These are phyloP conservation scores for Myoxocephalus aenaeus DNA, from an alignment of 2,797 vertebrate species.

Conservation along the genomic window DNA sequence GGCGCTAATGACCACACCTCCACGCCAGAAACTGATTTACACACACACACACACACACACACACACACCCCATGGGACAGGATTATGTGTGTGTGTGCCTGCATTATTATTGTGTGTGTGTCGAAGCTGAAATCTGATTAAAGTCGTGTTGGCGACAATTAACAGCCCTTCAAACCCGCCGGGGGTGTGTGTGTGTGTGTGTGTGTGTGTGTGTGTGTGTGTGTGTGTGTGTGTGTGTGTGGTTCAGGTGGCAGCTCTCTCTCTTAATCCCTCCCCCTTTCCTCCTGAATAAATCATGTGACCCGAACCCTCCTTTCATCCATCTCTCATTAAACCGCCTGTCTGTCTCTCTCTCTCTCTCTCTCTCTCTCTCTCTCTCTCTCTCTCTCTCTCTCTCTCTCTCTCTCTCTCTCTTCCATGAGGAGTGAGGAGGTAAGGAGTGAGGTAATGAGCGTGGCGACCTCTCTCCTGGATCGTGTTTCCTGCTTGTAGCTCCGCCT, in stretches of 20 bases:
- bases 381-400: no score
- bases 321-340: slow-evolving; percentile 43
- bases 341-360: background rate
- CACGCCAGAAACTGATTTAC: slow-evolving; percentile 84
- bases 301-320: slow-evolving; percentile 40
- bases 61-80: background rate
- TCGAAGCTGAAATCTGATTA: slow-evolving; percentile 90
- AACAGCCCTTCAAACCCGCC: slow-evolving; percentile 86
- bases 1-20: slow-evolving; percentile 94
- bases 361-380: no score
- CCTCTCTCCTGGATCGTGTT: slow-evolving; percentile 43
- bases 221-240: slow-evolving; percentile 40
- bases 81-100: background rate
- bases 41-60: slow-evolving; percentile 79
- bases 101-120: background rate
- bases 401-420: no score
- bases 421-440: background rate
- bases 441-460: slow-evolving; percentile 35
- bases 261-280: slow-evolving; percentile 88
- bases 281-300: slow-evolving; percentile 89
- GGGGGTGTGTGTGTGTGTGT: slow-evolving; percentile 52
- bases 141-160: slow-evolving; percentile 98
- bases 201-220: slow-evolving; percentile 26
- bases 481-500: slow-evolving; percentile 65
- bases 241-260: slow-evolving; percentile 89